Base-by-base conservation (phyloP, 2,888 invertebrate species). In the Polyploca ridens region DNA sequence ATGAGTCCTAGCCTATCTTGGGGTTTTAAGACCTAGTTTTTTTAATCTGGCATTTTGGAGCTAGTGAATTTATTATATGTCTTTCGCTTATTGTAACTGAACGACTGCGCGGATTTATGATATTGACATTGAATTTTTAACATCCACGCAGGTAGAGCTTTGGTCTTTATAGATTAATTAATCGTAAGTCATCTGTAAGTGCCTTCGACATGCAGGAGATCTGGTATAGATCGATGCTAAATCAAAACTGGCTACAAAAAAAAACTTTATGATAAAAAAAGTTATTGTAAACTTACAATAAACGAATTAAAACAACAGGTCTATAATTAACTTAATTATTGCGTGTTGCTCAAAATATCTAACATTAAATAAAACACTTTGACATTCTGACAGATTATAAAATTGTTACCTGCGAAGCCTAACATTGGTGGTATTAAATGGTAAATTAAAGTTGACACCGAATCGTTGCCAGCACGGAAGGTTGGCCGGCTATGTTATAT, bases 381-480 rank as follows among this genome's bases (percentile, higher is more conserved):
- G 16, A 61, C 41, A 61, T 61, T 41, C 16, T 61, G 61, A 61
- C 61, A 27, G 41, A 44, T 61, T 61, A 61, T 61, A 41, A 61
- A 61, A 61, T 38, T 19, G 7, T 54, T 54, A 54, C 54, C 54
- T 54, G 54, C 54, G 54, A 54, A 19, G 54, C 54, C 54, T 63
- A 63, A 60, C 64, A 62, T 62, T 38, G 38, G 54, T 19, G 60
- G 44, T 58, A 62, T 65, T 65, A 65, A 65, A 62, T 44, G 65
- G 62, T 62, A 59, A 62, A 65, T 65, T 62, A 65, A 62, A 65
- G 62, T 62, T 46, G 62, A 54, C 49, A 58, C n/a, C 33, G 58
- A 62, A 62, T 58, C 27, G 62, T 35, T 46, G 33, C 58, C 64
- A 58, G 58, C 65, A 65, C 65, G 65, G 19, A 65, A 59, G 27